Conservation (phyloP, 1,140 invertebrate genomes). For the Laodelphax striatellus region DNA sequence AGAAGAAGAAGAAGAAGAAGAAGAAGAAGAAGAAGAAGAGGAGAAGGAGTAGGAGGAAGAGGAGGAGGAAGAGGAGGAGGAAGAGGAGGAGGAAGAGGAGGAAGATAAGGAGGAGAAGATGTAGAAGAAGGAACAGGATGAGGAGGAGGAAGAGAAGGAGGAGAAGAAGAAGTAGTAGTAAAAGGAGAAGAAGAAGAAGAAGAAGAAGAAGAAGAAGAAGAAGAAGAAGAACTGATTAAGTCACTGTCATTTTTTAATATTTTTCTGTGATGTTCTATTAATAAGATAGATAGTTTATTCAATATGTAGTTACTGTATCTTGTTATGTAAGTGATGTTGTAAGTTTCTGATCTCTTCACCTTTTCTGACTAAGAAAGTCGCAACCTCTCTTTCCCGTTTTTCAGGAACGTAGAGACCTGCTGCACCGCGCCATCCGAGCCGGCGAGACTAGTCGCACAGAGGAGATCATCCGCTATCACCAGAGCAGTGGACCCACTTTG, state of each 20-base stretch:
- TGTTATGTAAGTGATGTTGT: too few relatives aligned
- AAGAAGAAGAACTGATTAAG: neutral
- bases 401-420: slow-evolving; percentile 57
- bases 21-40: neutral
- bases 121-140: neutral
- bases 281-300: too few relatives aligned
- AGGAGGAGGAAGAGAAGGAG: neutral
- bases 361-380: too few relatives aligned
- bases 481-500: slow-evolving; percentile 46
- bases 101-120: neutral
- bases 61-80: too few relatives aligned
- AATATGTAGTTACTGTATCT: too few relatives aligned
- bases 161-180: neutral
- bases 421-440: slow-evolving; percentile 60
- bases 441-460: slow-evolving; percentile 43
- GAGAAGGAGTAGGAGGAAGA: too few relatives aligned
- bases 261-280: too few relatives aligned
- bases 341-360: too few relatives aligned
- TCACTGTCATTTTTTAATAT: too few relatives aligned
- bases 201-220: neutral
- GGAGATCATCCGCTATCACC: slow-evolving; percentile 41
- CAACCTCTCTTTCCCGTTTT: too few relatives aligned
- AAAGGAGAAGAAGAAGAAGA: neutral
- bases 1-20: neutral
- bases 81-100: neutral